Base-by-base conservation (phyloP, 2,888 invertebrate species). In the Sylvicola fuscatus region DNA sequence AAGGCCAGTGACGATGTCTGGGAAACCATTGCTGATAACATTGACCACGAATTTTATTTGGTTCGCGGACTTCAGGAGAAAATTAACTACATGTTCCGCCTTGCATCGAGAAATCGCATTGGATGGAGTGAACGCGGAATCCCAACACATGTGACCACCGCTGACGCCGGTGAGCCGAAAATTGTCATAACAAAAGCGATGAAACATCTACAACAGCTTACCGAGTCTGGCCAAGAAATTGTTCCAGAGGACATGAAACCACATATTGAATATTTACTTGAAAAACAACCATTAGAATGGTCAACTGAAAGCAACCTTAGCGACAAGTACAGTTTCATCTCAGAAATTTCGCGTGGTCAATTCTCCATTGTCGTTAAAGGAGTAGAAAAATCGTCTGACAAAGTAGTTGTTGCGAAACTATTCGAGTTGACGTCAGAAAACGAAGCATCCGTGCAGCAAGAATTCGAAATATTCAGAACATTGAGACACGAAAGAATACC, bases 91-190 rank as follows among this genome's bases (percentile, higher is more conserved):
- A 76, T 86, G 45, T 92, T 95, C 64, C 68, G 93, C 39, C 64
- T 95, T 21, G 73, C 84, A 0, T 86, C 90, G 1, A 68, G 75
- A 43, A 97, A 97, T 60, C 72, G 75, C 36, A 86, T 95, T 50
- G 95, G 95, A 1, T 87, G 87, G 81, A 87, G 93, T 57, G 82
- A 83, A 37, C 77, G 79, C 51, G 87, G 90, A 33, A 77, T 83
- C 41, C 78, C 84, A 0, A 80, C 86, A 2, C 69, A 72, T 40
- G 61, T 78, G 14, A 71, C 72, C 47, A 90, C 90, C 1, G 67
- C 68, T 43, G 63, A 64, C 29, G 48, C 62, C 15, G 80, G 80
- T 32, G 64, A 70, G 2, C 65, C 73, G 0, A 83, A 81, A 52
- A 68, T 90, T 27, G 73, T 78, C 50, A 64, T 90, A 15, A 77